A percentile compares a stretch with the other conserved stretches of the same genome.
phyloP scores from a whole-genome alignment of 2,797 vertebrate genomes.

The Megaceryle alcyon region DNA sequence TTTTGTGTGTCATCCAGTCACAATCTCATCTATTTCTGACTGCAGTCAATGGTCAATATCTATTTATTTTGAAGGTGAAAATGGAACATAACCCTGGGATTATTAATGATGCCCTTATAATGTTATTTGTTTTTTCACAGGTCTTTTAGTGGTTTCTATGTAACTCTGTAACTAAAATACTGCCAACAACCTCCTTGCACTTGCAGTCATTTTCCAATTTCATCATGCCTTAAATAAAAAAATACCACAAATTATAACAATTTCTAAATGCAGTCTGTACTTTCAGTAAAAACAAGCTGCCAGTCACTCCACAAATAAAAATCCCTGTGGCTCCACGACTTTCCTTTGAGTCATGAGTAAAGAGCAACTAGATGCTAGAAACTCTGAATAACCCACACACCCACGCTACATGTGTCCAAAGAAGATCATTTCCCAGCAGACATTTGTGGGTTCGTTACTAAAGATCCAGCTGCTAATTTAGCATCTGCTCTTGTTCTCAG shows the following conservation, averaged over 20 bases:
- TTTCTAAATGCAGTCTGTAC: background rate
- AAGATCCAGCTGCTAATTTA: conserved; percentile 76
- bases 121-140: background rate
- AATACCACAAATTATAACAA: background rate
- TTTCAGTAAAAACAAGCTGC: background rate
- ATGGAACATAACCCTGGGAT: background rate
- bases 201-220: background rate
- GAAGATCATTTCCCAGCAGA: conserved; percentile 62
- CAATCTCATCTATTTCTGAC: background rate
- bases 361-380: background rate
- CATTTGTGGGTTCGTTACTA: conserved; percentile 80
- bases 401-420: conserved; percentile 8
- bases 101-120: background rate
- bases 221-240: background rate
- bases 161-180: background rate
- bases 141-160: background rate
- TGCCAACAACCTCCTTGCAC: background rate
- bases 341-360: conserved; percentile 1
- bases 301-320: background rate
- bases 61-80: background rate
- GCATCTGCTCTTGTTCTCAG: conserved; percentile 80
- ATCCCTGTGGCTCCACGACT: background rate
- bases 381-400: conserved; percentile 33
- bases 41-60: background rate
- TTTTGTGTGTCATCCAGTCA: background rate